Evolutionary conservation across 2,888 invertebrate genomes (phyloP), one percentile per base, ranked within the genome.

Genomic region (Operophtera brumata): DNA sequence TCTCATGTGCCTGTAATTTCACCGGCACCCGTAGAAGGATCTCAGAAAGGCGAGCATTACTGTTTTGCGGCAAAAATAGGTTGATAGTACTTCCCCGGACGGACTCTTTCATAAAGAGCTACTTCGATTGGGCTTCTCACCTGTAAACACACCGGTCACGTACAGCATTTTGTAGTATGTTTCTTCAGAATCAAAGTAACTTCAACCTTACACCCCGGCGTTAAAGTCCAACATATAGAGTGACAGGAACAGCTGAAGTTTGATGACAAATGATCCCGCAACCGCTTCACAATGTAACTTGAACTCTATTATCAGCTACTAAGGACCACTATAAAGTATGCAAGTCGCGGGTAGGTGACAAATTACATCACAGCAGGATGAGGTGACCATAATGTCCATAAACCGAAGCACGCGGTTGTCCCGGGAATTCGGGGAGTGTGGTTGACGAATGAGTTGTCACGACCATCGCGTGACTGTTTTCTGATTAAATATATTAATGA

Each of bases 371-470:
- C 46, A 57, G 60, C 52, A 44, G 57, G 52, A 54, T 65, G 69
- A 72, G 77, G 78, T 77, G 77, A 70, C 80, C 80, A 80, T 80
- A 75, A 78, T 20, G 20, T 66, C 65, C 78, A 75, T 57, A 48
- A 11, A 20, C 4, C 20, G 20, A 3, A 20, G 20, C 4, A 20
- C 20, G 20, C 4, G 20, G 20, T 20, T 20, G 67, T 65, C 67
- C 65, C 66, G 70, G 75, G 85, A 83, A 86, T 86, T 80, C 77
- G 77, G 77, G 78, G 78, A 81, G 80, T 78, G 68, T 71, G 62
- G 62, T 66, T 80, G 82, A 86, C 73, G 50, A 78, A 86, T 85
- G 71, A 65, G 72, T 71, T 76, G 73, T 73, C 78, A 70, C 67
- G 70, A 59, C 65, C 64, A 53, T 64, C 67, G 64, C 65, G 63